These are phyloP conservation scores for Nanorana parkeri DNA, from an alignment of 2,113 vertebrate species.

Conservation along the genomic window DNA sequence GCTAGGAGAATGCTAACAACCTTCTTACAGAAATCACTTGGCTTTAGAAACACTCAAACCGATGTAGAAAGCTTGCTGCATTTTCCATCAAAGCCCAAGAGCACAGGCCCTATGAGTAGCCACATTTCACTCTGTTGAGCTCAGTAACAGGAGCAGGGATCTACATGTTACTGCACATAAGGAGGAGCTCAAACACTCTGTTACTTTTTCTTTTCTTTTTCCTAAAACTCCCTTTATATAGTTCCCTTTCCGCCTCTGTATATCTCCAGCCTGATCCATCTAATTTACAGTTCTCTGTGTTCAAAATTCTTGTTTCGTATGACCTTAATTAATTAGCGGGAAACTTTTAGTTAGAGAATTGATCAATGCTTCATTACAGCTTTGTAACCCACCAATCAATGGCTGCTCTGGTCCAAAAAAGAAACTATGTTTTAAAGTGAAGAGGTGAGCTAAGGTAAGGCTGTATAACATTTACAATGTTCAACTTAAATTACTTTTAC, in stretches of 20 bases:
- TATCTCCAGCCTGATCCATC: slow-evolving; percentile 13
- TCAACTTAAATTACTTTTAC: slow-evolving; percentile 48
- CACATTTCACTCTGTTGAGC: too few relatives aligned
- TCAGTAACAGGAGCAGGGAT: too few relatives aligned
- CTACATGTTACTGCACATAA: too few relatives aligned
- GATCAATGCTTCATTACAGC: slow-evolving; percentile 54
- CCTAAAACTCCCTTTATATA: too few relatives aligned
- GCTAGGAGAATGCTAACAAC: too few relatives aligned
- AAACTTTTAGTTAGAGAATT: slow-evolving; percentile 35
- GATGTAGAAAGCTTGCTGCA: too few relatives aligned
- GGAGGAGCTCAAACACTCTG: too few relatives aligned
- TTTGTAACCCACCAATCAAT: slow-evolving; percentile 53
- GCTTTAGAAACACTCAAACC: too few relatives aligned
- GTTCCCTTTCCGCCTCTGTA: not conserved
- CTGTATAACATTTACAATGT: slow-evolving; percentile 43
- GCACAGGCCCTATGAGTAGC: too few relatives aligned
- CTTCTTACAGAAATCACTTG: too few relatives aligned
- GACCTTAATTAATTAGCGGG: slow-evolving; percentile 53
- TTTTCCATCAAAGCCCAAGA: too few relatives aligned
- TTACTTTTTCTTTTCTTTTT: too few relatives aligned
- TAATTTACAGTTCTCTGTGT: slow-evolving; percentile 40
- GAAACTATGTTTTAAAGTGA: not conserved
- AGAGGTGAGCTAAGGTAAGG: slow-evolving; percentile 31
- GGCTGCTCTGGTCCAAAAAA: slow-evolving; percentile 32
- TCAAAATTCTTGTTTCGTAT: slow-evolving; percentile 29